Base-by-base conservation (phyloP, 2,888 invertebrate genomes). In the Xiphydria camelus region DNA sequence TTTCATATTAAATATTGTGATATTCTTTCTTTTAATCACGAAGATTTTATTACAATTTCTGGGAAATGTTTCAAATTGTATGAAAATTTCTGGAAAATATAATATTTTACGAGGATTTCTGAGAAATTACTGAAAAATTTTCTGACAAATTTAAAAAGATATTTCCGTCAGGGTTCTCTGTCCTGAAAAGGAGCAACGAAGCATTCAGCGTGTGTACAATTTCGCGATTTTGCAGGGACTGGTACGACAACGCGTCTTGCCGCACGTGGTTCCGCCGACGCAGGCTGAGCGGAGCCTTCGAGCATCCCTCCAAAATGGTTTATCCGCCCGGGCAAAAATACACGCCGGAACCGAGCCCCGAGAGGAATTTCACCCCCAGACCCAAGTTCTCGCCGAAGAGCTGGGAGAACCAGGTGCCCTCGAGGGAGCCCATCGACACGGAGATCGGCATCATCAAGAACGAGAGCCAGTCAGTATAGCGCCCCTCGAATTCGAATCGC, bases 221-320 rank as follows among this genome's bases (percentile, higher is more conserved):
- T n/a, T n/a, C n/a, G n/a, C n/a, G n/a, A 33, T 42, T 55, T 61
- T 63, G 55, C 68, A 88, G 89, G 65, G 91, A 92, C 70, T 93
- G 93, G 94, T 92, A 89, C 67, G 84, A 86, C 67, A 93, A 93
- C 74, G 91, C 94, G 1, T 88, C 90, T 1, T 94, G 94, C 73
- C 86, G 88, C 66, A 87, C 83, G 38, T 91, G 91, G 86, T 94
- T 87, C 80, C 83, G 94, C 3, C 84, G 92, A 37, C 85, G 91
- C 15, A 88, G 91, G 35, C 80, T 94, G 21, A 85, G 85, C 67
- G 89, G 89, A 40, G 93, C 93, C 38, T 91, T 89, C 78, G 89
- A 88, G 18, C 91, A 94, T 75, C 92, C 93, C n/a, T 92, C 92
- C 37, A 87, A 85, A 75, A 94, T 94, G 94, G 91, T 94, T 2